Evolutionary conservation across 2,113 vertebrate genomes (phyloP).

Genomic region (Boleophthalmus pectinirostris): DNA sequence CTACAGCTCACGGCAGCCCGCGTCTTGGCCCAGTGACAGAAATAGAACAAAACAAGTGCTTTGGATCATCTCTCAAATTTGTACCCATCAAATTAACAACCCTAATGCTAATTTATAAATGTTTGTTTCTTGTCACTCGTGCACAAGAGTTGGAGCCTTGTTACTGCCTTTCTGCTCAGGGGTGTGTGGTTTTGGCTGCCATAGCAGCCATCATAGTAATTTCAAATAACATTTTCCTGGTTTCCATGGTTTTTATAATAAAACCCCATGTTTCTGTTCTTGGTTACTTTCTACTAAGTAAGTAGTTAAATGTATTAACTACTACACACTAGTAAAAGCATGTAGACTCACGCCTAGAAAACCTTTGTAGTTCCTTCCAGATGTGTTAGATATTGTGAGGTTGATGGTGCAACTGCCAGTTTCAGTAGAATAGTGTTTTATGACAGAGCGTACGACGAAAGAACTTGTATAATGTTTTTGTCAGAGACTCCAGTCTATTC

Average conservation of each 20-base stretch:
- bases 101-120: constrained; percentile 21
- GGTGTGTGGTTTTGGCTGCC: constrained; percentile 42
- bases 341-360: neutral
- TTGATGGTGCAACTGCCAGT: neutral
- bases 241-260: constrained; percentile 53
- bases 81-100: constrained; percentile 50
- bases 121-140: constrained; percentile 16
- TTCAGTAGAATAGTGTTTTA: neutral
- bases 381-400: neutral
- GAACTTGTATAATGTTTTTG: constrained; percentile 19
- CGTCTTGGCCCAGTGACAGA: constrained; percentile 19
- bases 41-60: constrained; percentile 53
- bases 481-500: constrained; percentile 84
- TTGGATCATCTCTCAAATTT: constrained; percentile 44
- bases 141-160: constrained; percentile 58
- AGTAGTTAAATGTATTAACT: neutral
- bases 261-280: constrained; percentile 51
- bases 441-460: constrained; percentile 10
- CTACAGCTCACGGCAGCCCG: constrained; percentile 49
- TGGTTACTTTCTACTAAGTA: neutral
- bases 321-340: neutral
- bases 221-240: constrained; percentile 42
- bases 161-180: constrained; percentile 45
- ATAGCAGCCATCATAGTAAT: constrained; percentile 49
- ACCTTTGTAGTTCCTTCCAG: neutral